These are phyloP conservation scores for Peromyscus aztecus DNA, from an alignment of 2,797 vertebrate species.

Conservation along the genomic window DNA sequence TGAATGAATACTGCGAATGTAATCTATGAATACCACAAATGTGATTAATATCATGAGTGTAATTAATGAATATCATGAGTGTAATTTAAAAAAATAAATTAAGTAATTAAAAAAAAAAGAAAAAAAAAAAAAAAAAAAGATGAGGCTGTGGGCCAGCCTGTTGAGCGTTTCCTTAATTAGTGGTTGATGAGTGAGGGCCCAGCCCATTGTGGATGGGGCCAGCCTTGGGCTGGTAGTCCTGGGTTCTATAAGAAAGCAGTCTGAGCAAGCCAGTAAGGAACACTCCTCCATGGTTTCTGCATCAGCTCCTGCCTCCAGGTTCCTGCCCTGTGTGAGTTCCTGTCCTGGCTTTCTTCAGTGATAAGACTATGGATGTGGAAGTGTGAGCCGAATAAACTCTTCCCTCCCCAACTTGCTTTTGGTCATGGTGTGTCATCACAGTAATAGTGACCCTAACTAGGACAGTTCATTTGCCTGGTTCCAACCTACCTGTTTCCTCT, in stretches of 20 bases:
- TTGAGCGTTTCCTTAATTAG: neutral
- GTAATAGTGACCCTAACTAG: neutral
- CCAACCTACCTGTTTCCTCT: rapidly evolving
- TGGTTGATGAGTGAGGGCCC: neutral
- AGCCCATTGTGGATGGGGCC: neutral
- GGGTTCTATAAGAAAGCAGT: neutral
- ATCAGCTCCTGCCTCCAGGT: neutral
- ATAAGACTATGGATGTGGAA: neutral
- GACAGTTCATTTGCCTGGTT: neutral
- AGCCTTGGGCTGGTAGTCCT: neutral
- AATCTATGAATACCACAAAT: too few species aligned
- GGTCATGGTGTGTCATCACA: neutral
- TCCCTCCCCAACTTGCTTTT: neutral
- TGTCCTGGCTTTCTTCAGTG: neutral
- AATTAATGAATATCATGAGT: too few species aligned
- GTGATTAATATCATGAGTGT: too few species aligned
- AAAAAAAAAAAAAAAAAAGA: too few species aligned
- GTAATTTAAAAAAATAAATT: too few species aligned
- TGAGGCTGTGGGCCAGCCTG: neutral
- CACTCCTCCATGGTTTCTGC: neutral
- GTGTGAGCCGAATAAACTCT: neutral
- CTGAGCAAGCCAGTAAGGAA: neutral
- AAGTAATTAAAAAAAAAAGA: too few species aligned
- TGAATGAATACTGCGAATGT: too few species aligned
- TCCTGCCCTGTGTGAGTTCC: neutral